Percentiles rank a stretch among this genome's conserved stretches.
Conservation (phyloP, 2,888 invertebrate species). For the Drosophila vallismaia region DNA sequence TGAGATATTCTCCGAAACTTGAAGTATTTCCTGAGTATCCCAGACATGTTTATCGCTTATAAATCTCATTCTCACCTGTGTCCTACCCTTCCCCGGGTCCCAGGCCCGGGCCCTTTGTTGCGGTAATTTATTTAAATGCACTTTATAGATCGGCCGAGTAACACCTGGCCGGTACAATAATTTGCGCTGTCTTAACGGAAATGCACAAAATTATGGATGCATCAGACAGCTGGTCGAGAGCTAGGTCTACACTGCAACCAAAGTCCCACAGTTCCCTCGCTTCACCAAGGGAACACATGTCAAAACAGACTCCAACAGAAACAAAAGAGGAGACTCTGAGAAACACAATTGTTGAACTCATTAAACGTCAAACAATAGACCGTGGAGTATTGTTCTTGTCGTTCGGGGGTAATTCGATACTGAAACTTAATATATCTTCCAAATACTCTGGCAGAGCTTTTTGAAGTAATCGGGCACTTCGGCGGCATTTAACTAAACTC, state of each 20-base stretch:
- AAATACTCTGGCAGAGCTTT: constrained; percentile 54
- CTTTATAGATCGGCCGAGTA: constrained; percentile 52
- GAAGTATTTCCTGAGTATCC: constrained; percentile 12
- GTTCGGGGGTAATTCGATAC: constrained; percentile 60
- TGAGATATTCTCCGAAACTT: neutral
- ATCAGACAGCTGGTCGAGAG: constrained; percentile 38
- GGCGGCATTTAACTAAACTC: constrained; percentile 52
- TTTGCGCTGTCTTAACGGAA: constrained; percentile 43
- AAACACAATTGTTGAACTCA: constrained; percentile 61
- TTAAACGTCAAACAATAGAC: constrained; percentile 64
- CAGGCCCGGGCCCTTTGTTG: constrained; percentile 48
- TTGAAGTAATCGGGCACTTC: constrained; percentile 48
- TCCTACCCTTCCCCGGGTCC: neutral
- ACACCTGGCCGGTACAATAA: constrained; percentile 61
- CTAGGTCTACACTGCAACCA: constrained; percentile 27
- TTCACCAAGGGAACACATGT: constrained; percentile 51
- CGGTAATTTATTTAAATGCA: constrained; percentile 70
- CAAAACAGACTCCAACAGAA: constrained; percentile 49
- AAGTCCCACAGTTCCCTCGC: neutral
- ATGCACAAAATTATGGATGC: constrained; percentile 39
- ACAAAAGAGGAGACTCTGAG: constrained; percentile 25
- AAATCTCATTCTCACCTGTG: constrained; percentile 42
- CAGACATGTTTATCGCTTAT: constrained; percentile 33
- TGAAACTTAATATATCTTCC: constrained; percentile 63
- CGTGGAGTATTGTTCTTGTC: constrained; percentile 31